Conservation (phyloP, 2,888 invertebrate species). For the Loripinus fragilis region DNA sequence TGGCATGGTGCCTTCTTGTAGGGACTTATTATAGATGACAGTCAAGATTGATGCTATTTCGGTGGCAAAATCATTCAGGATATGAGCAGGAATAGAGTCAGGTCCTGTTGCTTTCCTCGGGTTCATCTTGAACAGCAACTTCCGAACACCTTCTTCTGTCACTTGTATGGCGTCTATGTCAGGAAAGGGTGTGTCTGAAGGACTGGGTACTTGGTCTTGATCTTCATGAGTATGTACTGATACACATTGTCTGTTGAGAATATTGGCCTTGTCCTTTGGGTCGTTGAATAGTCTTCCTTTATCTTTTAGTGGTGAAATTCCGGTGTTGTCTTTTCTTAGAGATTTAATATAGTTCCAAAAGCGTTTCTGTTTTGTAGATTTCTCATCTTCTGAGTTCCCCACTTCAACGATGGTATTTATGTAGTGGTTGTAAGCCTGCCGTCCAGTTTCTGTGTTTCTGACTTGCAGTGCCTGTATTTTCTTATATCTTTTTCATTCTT, state of each 20-base stretch:
- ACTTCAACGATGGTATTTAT: slow-evolving; percentile 26
- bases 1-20: too few relatives aligned
- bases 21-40: too few relatives aligned
- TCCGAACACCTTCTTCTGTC: slow-evolving; percentile 16
- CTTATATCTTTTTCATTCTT: background rate
- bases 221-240: background rate
- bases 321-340: slow-evolving; percentile 14
- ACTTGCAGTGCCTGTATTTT: slow-evolving; percentile 14
- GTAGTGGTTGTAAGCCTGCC: slow-evolving; percentile 11
- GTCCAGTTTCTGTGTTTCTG: slow-evolving; percentile 13
- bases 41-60: too few relatives aligned
- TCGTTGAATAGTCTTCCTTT: too few relatives aligned
- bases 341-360: slow-evolving; percentile 24
- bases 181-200: background rate
- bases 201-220: background rate
- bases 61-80: too few relatives aligned
- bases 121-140: too few relatives aligned
- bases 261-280: background rate
- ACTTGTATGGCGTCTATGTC: background rate
- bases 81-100: too few relatives aligned
- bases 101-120: too few relatives aligned
- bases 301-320: too few relatives aligned
- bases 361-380: slow-evolving; percentile 21
- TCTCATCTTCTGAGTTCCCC: background rate
- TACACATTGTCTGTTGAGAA: too few relatives aligned